Evolutionary conservation across 2,113 vertebrate species (phyloP).

Genomic region (Colius striatus): DNA sequence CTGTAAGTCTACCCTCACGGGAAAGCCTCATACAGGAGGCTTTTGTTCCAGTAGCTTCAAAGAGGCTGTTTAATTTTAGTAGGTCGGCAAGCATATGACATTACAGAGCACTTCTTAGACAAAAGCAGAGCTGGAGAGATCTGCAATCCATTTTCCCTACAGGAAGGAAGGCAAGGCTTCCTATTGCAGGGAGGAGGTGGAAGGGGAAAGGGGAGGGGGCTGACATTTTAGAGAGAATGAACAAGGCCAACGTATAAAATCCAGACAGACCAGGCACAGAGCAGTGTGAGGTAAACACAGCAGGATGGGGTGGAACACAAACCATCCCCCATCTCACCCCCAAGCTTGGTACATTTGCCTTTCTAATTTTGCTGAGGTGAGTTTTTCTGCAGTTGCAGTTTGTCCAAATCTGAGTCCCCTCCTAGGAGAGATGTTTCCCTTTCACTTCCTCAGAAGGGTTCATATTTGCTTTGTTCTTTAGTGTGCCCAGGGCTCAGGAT

Average conservation of each 20-base stretch:
- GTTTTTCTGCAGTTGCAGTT: neutral
- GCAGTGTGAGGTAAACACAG: neutral
- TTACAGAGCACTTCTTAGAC: neutral
- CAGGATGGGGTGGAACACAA: neutral
- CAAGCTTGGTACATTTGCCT: neutral
- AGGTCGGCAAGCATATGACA: neutral
- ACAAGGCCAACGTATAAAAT: neutral
- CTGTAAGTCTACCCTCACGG: neutral
- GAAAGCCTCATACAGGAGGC: neutral
- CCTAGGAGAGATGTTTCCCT: conserved; percentile 1
- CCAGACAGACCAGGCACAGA: neutral
- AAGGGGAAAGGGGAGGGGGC: neutral
- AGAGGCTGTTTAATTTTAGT: neutral
- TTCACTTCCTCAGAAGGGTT: neutral
- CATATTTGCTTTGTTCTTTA: conserved; percentile 1
- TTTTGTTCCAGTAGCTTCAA: conserved; percentile 1
- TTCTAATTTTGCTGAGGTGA: neutral
- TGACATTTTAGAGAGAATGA: neutral
- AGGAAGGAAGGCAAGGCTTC: conserved; percentile 47
- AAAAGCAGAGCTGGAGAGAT: neutral
- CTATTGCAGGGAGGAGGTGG: conserved; percentile 7
- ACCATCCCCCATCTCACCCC: neutral
- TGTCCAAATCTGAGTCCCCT: neutral
- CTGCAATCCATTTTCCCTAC: neutral
- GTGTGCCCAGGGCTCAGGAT: neutral